These are phyloP conservation scores for Dicaeum eximium DNA, from an alignment of 2,113 vertebrate genomes.

Conservation along the genomic window DNA sequence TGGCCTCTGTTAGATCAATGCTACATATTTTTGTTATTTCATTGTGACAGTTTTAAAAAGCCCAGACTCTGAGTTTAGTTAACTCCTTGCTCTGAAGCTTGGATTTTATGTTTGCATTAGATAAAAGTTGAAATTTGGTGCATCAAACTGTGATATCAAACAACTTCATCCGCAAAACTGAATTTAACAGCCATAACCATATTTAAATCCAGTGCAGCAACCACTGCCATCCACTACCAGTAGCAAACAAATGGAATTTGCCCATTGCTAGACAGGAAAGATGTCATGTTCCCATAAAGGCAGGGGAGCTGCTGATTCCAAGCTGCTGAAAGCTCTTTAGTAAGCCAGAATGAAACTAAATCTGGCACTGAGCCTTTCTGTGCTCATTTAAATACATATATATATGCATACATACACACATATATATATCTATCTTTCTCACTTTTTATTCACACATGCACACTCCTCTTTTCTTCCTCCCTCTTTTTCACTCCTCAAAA, in stretches of 20 bases:
- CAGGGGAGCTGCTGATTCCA: not conserved
- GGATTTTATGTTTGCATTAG: not conserved
- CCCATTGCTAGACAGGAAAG: not conserved
- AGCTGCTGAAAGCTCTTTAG: not conserved
- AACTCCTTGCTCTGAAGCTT: not conserved
- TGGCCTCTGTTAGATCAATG: not conserved
- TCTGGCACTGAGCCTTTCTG: not conserved
- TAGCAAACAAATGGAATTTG: not conserved
- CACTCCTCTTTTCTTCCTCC: not conserved
- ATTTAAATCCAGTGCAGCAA: not conserved
- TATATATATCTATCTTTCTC: not conserved
- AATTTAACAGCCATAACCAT: not conserved
- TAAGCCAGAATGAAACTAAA: not conserved
- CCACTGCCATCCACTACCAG: rapidly evolving
- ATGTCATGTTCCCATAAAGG: not conserved
- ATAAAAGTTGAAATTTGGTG: not conserved
- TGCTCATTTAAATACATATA: not conserved
- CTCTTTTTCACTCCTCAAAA: not conserved
- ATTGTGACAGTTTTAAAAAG: not conserved
- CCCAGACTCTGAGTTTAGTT: not conserved
- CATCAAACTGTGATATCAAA: not conserved
- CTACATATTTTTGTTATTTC: not conserved
- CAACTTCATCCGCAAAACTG: not conserved
- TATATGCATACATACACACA: rapidly evolving
- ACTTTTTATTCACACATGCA: not conserved